Evolutionary conservation across 2,113 vertebrate genomes (phyloP).

Genomic region (Lophochroa leadbeateri): DNA sequence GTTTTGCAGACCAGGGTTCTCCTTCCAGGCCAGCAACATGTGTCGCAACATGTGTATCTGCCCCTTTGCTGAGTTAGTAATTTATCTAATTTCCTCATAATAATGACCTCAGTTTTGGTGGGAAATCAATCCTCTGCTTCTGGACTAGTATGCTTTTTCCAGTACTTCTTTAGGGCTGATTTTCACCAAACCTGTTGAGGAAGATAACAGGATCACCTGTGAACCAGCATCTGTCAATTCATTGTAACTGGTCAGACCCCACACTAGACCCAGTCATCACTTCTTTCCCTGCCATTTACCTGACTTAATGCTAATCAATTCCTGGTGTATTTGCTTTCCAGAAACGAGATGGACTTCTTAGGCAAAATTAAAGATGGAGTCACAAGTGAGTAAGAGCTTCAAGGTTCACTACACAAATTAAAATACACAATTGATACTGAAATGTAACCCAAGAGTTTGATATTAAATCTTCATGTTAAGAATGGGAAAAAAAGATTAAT

Average conservation of each 20-base stretch:
- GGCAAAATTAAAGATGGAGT: not conserved
- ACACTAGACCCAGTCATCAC: not conserved
- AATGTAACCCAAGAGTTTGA: not conserved
- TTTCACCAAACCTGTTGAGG: not conserved
- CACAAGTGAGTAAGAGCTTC: not conserved
- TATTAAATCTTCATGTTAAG: not conserved
- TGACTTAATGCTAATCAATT: not conserved
- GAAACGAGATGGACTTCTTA: not conserved
- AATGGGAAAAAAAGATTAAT: not conserved
- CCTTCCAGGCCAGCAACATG: not conserved
- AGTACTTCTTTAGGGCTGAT: not conserved
- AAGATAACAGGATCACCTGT: not conserved
- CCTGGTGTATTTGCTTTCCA: not conserved
- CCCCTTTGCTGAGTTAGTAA: not conserved
- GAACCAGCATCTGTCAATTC: not conserved
- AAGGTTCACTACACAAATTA: not conserved
- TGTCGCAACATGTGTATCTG: not conserved
- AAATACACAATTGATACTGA: not conserved
- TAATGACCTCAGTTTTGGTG: not conserved
- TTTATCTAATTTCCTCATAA: not conserved
- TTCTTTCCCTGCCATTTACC: not conserved
- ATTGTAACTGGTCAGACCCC: rapidly evolving
- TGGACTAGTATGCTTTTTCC: not conserved
- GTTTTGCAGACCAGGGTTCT: not conserved
- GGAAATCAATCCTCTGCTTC: not conserved